Evolutionary conservation across 2,888 invertebrate species (phyloP), one percentile per base, ranked within the genome.

Genomic region (Teleogryllus oceanicus): DNA sequence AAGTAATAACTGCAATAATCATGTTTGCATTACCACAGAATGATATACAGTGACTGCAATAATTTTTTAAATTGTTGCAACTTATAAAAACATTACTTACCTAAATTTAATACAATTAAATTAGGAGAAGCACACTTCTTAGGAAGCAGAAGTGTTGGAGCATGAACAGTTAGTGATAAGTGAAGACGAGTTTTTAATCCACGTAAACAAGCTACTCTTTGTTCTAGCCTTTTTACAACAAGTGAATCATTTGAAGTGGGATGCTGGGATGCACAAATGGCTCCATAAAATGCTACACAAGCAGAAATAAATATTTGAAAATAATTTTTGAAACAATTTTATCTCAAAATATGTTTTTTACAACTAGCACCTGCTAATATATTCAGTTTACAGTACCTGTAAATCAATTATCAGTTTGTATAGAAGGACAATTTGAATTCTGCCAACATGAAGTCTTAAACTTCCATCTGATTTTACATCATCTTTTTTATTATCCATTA

Each of bases 61-160:
- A 62, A 16, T 62, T 62, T 51, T 16, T 62, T 12, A 18, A 18
- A 62, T 16, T 13, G 62, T 62, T 62, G 13, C 24, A 62, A 62
- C 1, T 62, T 16, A 8, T n/a, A 62, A 13, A 62, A 10, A 77
- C 5, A n/a, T 50, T 79, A 80, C 86, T 84, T 87, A 91, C 93
- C 93, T 87, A 92, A 90, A 84, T 94, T 93, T n/a, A 94, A 87
- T 37, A 95, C 91, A 77, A 95, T 86, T 11, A 94, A 88, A 85
- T 93, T 94, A 0, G 94, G 93, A 0, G 94, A 94, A 11, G 93
- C 93, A 1, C 93, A 92, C 84, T 94, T 94, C 84, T 94, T 94
- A 0, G 95, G 95, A 78, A 95, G 87, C 74, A 95, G 87, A 21
- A 96, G 86, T 0, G 93, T 92, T 10, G 95, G 95, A 2, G 93